Conservation (phyloP, 2,113 vertebrate genomes). For the Notarius quadriscutis region DNA sequence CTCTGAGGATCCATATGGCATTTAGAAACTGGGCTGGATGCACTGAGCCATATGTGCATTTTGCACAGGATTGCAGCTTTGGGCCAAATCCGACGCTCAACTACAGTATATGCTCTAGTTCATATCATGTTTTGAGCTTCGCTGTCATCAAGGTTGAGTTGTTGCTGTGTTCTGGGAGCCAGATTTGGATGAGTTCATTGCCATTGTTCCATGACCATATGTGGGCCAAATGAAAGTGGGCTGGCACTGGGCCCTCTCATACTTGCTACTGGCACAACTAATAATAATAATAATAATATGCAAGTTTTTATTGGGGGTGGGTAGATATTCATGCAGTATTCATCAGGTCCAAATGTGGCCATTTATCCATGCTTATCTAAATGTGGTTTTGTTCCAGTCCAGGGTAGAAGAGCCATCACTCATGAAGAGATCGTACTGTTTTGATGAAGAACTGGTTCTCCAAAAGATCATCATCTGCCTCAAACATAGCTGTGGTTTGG, state of each 20-base stretch:
- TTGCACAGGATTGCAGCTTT: background rate
- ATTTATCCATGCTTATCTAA: background rate
- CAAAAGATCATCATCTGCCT: constrained; percentile 58
- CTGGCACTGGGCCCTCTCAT: background rate
- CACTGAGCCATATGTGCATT: background rate
- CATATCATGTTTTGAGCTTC: background rate
- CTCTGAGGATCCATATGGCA: background rate
- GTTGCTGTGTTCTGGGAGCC: constrained; percentile 9
- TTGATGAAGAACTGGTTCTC: constrained; percentile 68
- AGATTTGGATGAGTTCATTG: constrained; percentile 9
- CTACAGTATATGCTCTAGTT: background rate
- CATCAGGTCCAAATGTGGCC: background rate
- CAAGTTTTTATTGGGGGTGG: background rate
- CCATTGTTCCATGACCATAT: background rate
- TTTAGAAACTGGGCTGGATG: background rate
- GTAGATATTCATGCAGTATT: background rate
- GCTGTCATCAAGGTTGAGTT: background rate
- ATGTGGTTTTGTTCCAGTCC: background rate
- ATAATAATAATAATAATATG: background rate
- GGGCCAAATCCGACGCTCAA: background rate
- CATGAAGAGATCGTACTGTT: constrained; percentile 59
- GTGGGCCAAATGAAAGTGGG: background rate
- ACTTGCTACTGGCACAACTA: background rate
- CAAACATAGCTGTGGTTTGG: constrained; percentile 53
- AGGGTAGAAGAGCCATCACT: background rate